These are phyloP conservation scores for Syngnathoides biaculeatus DNA, from an alignment of 2,113 vertebrate species.

Conservation along the genomic window DNA sequence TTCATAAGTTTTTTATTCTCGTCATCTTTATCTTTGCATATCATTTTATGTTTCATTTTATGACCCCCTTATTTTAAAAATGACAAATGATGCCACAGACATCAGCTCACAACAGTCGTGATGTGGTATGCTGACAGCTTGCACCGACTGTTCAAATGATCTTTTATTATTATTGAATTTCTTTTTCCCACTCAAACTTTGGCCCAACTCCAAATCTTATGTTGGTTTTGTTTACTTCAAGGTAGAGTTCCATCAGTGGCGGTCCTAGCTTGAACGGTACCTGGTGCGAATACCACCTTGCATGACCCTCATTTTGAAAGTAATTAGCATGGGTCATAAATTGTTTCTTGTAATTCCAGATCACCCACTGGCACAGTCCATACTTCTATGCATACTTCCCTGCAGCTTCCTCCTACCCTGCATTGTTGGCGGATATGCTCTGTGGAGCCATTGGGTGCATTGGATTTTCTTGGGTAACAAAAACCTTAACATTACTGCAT, in stretches of 20 bases:
- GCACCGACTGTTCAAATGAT: neutral
- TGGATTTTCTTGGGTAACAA: conserved; percentile 93
- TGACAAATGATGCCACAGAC: neutral
- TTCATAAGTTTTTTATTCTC: too few relatives aligned
- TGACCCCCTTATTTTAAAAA: neutral
- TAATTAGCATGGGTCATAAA: too few relatives aligned
- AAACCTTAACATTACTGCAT: neutral
- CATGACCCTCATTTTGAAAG: too few relatives aligned
- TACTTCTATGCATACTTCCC: conserved; percentile 94
- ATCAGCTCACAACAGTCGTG: neutral
- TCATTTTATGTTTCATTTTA: too few relatives aligned
- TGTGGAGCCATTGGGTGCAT: conserved; percentile 86
- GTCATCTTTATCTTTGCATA: neutral
- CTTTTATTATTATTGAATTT: neutral
- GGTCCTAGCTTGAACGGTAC: too few relatives aligned
- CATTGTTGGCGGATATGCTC: conserved; percentile 89
- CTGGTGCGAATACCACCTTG: too few relatives aligned
- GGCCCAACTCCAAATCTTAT: neutral
- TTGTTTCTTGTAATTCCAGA: conserved; percentile 61
- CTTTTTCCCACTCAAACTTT: neutral
- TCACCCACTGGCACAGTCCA: conserved; percentile 95
- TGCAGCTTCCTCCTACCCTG: conserved; percentile 80
- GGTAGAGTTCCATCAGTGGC: too few relatives aligned
- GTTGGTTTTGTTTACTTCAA: neutral
- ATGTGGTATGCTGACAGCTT: neutral